Conservation (phyloP, 2,888 invertebrate genomes). For the Apeira syringaria region DNA sequence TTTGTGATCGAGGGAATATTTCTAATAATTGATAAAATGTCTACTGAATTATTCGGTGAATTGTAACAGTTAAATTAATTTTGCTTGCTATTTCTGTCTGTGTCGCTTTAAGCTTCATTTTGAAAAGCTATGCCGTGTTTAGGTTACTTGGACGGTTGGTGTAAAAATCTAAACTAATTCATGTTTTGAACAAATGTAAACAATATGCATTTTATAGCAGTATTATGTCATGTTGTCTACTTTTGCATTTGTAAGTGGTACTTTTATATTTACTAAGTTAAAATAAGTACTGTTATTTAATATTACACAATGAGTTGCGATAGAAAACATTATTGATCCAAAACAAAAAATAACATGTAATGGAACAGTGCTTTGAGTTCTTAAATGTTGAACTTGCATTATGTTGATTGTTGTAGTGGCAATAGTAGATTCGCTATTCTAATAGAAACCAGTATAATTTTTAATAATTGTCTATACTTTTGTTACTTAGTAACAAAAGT, state of each 20-base stretch:
- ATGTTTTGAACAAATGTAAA: slow-evolving; percentile 39
- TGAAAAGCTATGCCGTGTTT: slow-evolving; percentile 44
- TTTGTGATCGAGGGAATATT: slow-evolving; percentile 23
- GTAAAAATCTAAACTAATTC: slow-evolving; percentile 33
- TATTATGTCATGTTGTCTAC: slow-evolving; percentile 1
- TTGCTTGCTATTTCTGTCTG: slow-evolving; percentile 19
- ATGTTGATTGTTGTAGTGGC: too few species aligned
- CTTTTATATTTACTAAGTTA: too few species aligned
- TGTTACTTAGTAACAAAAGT: slow-evolving; percentile 61
- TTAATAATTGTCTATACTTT: slow-evolving; percentile 45
- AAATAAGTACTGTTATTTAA: too few species aligned
- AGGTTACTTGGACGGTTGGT: slow-evolving; percentile 33
- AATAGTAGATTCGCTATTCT: too few species aligned
- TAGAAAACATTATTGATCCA: too few species aligned
- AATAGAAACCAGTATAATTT: slow-evolving; percentile 19
- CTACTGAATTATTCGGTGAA: slow-evolving; percentile 9
- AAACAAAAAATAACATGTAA: too few species aligned
- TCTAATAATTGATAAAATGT: slow-evolving; percentile 13
- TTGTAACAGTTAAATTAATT: slow-evolving; percentile 18
- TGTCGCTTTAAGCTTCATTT: slow-evolving; percentile 17
- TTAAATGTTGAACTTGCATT: too few species aligned
- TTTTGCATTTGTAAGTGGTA: slow-evolving; percentile 3
- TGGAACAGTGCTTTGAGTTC: too few species aligned
- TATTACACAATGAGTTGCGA: too few species aligned
- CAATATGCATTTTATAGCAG: slow-evolving; percentile 31